phyloP scores from a whole-genome alignment of 2,797 vertebrate species.

The Squalus acanthias region DNA sequence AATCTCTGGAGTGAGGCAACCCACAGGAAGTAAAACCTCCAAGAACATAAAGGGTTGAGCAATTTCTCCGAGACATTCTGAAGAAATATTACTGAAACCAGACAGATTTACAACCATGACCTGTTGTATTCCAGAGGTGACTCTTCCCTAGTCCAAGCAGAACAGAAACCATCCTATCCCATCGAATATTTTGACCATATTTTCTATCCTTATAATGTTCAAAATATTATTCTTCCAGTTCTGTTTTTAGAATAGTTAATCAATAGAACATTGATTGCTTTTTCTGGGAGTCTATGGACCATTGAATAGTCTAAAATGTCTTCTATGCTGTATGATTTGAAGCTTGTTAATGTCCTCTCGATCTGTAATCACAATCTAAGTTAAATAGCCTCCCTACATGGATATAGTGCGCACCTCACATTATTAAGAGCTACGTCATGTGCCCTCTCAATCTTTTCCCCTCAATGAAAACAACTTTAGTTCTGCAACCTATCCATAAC shows the following conservation, averaged over 20 bases:
- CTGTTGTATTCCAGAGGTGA: background rate
- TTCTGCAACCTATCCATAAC: background rate
- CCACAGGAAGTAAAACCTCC: background rate
- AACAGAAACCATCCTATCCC: background rate
- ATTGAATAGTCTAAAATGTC: background rate
- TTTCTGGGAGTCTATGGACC: background rate
- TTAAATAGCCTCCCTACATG: background rate
- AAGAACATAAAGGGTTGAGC: background rate
- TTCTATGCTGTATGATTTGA: background rate
- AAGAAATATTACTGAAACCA: constrained; percentile 17
- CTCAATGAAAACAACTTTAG: background rate
- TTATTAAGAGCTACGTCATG: background rate
- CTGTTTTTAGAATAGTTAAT: constrained; percentile 12
- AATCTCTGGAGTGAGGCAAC: background rate
- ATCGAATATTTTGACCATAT: background rate
- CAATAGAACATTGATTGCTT: constrained; percentile 3
- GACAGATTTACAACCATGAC: background rate
- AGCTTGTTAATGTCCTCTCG: background rate
- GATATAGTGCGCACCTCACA: background rate
- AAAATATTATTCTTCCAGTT: constrained; percentile 12
- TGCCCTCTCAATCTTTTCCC: background rate
- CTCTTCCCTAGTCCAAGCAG: background rate
- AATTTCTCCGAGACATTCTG: background rate
- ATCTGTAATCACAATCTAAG: background rate
- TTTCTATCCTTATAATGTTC: background rate